Base-by-base conservation (phyloP, 2,113 vertebrate species). In the Girardinichthys multiradiatus region DNA sequence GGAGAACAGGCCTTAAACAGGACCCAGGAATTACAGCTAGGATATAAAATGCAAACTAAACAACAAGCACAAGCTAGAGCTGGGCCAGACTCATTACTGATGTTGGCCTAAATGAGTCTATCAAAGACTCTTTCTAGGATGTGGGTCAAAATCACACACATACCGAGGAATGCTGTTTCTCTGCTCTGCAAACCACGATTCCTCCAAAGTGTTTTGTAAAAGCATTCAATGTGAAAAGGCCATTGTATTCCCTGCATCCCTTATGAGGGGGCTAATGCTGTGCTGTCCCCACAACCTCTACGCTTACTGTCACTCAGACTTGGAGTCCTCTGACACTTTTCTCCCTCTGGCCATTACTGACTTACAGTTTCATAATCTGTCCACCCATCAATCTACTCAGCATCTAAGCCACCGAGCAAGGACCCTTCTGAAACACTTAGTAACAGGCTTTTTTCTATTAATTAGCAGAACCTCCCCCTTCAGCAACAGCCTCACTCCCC, bases 61-160 rank as follows among this genome's bases (percentile, higher is more conserved):
- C 79, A 87, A 87, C 74, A 74, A 82, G 74, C 72, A 84, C 78
- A 81, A 80, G 72, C 82, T 26, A 70, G 58, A 77, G 77, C 76
- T n/a, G 70, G 76, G 80, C 86, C 86, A 88, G 87, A 85, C 86
- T 90, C 87, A 85, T 87, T 85, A 84, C 85, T 81, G 82, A 87
- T 70, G 85, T 79, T 88, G 89, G 74, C 86, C 90, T 84, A 82
- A 87, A 90, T 89, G 78, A 90, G 86, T 88, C 87, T 70, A 88
- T 90, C 87, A 90, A 85, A 90, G 86, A 70, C 24, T 74, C 76
- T 77, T 81, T 86, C 74, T 76, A 85, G 89, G 86, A 88, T 19
- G 70, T 58, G 0, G 57, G 77, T 87, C 87, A 88, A 79, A 77
- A 60, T 62, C 54, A 48, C 66, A 17, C 64, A 7, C 67, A 6